phyloP scores from a whole-genome alignment of 1,140 invertebrate species.

The Dendroctonus valens region DNA sequence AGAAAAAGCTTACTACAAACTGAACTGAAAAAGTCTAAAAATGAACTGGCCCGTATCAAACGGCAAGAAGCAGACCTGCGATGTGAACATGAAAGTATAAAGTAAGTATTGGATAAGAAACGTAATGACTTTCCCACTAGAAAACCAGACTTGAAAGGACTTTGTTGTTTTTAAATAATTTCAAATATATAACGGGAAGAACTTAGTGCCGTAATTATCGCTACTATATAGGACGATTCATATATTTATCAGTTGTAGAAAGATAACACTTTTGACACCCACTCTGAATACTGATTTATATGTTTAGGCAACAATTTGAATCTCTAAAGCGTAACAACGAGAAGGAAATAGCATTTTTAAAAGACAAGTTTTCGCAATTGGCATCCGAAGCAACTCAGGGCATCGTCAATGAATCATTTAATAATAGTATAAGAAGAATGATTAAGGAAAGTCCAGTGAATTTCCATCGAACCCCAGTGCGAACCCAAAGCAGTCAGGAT shows the following conservation, averaged over 20 bases:
- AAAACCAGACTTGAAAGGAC: too few relatives aligned
- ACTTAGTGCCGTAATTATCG: too few relatives aligned
- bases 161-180: too few relatives aligned
- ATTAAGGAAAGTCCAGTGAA: constrained; percentile 39
- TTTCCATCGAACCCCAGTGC: constrained; percentile 14
- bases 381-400: constrained; percentile 5
- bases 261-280: too few relatives aligned
- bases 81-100: constrained; percentile 30
- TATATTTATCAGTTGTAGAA: not conserved
- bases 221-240: too few relatives aligned
- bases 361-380: constrained; percentile 35
- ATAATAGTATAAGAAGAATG: constrained; percentile 37
- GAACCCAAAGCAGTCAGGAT: not conserved
- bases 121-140: too few relatives aligned
- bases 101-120: constrained; percentile 10
- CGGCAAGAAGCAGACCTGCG: constrained; percentile 28
- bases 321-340: constrained; percentile 33
- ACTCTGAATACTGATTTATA: too few relatives aligned
- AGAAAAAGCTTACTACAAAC: constrained; percentile 33
- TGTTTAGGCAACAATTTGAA: constrained; percentile 30
- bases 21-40: constrained; percentile 32
- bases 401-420: constrained; percentile 11
- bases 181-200: too few relatives aligned
- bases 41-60: constrained; percentile 35
- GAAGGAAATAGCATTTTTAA: constrained; percentile 37